A percentile compares a stretch with the other conserved stretches of the same genome.
phyloP scores from a whole-genome alignment of 2,888 invertebrate genomes.

The Drosophila prostipennis region DNA sequence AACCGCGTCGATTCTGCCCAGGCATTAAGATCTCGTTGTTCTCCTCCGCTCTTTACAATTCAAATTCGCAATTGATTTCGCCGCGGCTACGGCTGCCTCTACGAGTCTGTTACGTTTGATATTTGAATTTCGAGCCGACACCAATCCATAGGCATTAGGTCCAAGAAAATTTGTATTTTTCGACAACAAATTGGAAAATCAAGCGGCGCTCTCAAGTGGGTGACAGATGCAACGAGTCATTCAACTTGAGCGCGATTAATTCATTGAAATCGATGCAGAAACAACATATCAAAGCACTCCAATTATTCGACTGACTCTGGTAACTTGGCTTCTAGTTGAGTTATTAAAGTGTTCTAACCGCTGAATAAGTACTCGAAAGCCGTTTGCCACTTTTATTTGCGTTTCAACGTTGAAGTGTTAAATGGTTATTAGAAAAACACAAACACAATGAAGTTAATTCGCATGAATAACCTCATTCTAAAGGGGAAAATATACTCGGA shows the following conservation, averaged over 20 bases:
- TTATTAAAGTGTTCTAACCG: slow-evolving; percentile 5
- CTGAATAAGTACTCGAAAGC: background rate
- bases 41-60: slow-evolving; percentile 51
- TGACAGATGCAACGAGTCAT: slow-evolving; percentile 61
- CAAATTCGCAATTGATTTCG: slow-evolving; percentile 60
- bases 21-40: slow-evolving; percentile 43
- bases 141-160: slow-evolving; percentile 71
- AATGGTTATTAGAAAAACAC: background rate
- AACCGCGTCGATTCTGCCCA: slow-evolving; percentile 1
- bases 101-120: slow-evolving; percentile 48
- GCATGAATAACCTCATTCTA: background rate
- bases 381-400: background rate
- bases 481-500: background rate
- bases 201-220: slow-evolving; percentile 32
- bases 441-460: background rate
- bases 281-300: slow-evolving; percentile 12
- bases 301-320: background rate
- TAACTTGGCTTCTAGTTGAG: slow-evolving; percentile 22
- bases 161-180: slow-evolving; percentile 49
- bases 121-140: slow-evolving; percentile 61
- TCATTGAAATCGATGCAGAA: slow-evolving; percentile 33
- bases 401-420: background rate
- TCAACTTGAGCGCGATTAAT: slow-evolving; percentile 52
- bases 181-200: slow-evolving; percentile 48
- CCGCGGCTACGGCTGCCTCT: background rate